Percentiles rank a stretch among this genome's conserved stretches.
These are phyloP conservation scores for Phaonia tiefii DNA, from an alignment of 2,888 invertebrate species.

Conservation along the genomic window DNA sequence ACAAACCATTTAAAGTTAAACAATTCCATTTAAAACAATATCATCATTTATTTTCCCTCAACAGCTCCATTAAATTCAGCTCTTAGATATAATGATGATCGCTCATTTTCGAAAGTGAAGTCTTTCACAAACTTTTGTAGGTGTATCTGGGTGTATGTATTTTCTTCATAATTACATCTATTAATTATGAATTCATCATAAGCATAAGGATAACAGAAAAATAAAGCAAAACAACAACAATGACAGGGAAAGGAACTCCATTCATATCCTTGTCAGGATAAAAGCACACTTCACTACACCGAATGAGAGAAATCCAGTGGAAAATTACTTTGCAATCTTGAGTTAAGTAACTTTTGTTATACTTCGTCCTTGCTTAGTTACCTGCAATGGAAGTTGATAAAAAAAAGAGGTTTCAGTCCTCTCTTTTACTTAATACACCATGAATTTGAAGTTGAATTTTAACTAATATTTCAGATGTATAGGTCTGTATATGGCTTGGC, in stretches of 20 bases:
- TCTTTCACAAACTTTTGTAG: too few relatives aligned
- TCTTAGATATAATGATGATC: conserved; percentile 45
- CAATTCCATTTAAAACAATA: too few relatives aligned
- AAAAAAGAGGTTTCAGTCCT: too few relatives aligned
- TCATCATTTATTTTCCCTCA: neutral
- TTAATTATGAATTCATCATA: conserved; percentile 64
- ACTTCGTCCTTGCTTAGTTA: conserved; percentile 26
- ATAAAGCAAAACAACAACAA: neutral
- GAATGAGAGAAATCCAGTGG: conserved; percentile 40
- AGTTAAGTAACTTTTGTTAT: neutral
- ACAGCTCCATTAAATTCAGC: conserved; percentile 55
- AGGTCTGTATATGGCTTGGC: too few relatives aligned
- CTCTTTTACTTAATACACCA: too few relatives aligned
- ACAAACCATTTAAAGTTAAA: too few relatives aligned
- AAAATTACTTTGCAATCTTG: conserved; percentile 52
- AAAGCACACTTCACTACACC: neutral
- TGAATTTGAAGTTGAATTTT: too few relatives aligned
- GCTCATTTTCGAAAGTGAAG: too few relatives aligned
- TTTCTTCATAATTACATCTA: conserved; percentile 54
- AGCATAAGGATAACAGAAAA: conserved; percentile 38
- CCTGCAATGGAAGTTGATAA: conserved; percentile 23
- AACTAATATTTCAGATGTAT: too few relatives aligned
- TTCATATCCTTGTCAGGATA: neutral
- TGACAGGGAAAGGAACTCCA: neutral
- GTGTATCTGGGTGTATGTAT: too few relatives aligned